A percentile compares a stretch with the other conserved stretches of the same genome.
phyloP scores from a whole-genome alignment of 2,113 vertebrate species.

The Clarias magur region DNA sequence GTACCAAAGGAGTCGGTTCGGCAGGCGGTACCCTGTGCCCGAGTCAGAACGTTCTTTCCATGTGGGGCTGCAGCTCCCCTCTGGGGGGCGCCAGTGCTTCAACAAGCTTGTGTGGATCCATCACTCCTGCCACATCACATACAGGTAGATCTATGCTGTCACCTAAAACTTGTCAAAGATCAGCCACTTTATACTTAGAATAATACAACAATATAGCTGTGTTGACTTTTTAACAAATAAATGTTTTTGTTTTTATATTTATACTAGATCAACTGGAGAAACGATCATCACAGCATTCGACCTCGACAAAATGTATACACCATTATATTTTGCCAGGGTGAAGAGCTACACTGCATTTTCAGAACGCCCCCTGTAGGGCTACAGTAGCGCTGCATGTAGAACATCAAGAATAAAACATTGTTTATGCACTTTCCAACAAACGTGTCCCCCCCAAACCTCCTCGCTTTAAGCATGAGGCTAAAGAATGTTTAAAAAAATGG shows the following conservation, averaged over 20 bases:
- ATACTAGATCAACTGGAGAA: conserved; percentile 86
- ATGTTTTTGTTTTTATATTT: no score
- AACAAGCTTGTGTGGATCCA: conserved; percentile 96
- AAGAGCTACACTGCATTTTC: conserved; percentile 96
- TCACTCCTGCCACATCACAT: conserved; percentile 94
- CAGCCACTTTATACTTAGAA: background rate
- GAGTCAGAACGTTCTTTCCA: conserved; percentile 95
- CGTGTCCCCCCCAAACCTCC: conserved; percentile 35
- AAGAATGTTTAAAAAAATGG: conserved; percentile 41
- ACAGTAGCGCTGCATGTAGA: conserved; percentile 36
- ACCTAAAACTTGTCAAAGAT: background rate
- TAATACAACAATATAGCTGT: background rate
- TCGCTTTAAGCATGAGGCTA: conserved; percentile 57
- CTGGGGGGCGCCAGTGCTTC: conserved; percentile 89
- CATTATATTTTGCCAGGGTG: conserved; percentile 92
- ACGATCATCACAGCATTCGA: conserved; percentile 91
- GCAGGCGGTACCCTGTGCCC: conserved; percentile 80
- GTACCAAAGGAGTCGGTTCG: conserved; percentile 89
- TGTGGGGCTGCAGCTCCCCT: conserved; percentile 88
- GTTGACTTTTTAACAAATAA: no score
- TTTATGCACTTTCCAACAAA: conserved; percentile 33
- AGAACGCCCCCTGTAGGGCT: conserved; percentile 85
- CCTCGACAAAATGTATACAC: conserved; percentile 94
- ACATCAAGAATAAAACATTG: conserved; percentile 5
- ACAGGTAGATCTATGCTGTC: conserved; percentile 73